Evolutionary conservation across 2,888 invertebrate genomes (phyloP).

Genomic region (Drosophila algonquin): DNA sequence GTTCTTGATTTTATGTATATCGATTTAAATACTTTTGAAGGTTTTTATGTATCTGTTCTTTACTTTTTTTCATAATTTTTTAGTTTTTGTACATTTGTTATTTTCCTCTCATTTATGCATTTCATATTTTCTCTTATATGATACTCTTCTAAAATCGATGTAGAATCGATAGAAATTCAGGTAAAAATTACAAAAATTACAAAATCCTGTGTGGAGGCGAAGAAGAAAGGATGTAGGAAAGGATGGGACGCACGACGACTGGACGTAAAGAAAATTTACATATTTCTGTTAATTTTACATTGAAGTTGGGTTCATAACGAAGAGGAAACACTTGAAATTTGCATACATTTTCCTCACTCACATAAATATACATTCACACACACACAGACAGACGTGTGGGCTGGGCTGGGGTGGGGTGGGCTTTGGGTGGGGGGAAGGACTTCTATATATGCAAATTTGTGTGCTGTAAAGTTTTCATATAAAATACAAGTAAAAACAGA

Average conservation of each 20-base stretch:
- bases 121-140: not conserved
- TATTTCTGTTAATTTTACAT: slow-evolving; percentile 82
- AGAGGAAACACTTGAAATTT: slow-evolving; percentile 83
- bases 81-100: not conserved
- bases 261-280: slow-evolving; percentile 80
- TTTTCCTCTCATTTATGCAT: not conserved
- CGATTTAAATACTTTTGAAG: no score
- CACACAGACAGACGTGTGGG: slow-evolving; percentile 5
- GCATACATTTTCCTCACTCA: slow-evolving; percentile 75
- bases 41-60: no score
- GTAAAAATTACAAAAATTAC: not conserved
- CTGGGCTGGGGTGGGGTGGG: not conserved
- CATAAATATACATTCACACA: slow-evolving; percentile 28
- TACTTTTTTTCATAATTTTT: no score
- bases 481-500: slow-evolving; percentile 79
- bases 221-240: not conserved
- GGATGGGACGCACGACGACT: slow-evolving; percentile 44
- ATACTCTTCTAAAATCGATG: not conserved
- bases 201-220: not conserved
- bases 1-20: no score
- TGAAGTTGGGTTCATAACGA: slow-evolving; percentile 81
- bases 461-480: slow-evolving; percentile 79
- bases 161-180: not conserved
- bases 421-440: slow-evolving; percentile 26
- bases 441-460: slow-evolving; percentile 75